Conservation (phyloP, 2,113 vertebrate species). For the Romanogobio albipinnatus region DNA sequence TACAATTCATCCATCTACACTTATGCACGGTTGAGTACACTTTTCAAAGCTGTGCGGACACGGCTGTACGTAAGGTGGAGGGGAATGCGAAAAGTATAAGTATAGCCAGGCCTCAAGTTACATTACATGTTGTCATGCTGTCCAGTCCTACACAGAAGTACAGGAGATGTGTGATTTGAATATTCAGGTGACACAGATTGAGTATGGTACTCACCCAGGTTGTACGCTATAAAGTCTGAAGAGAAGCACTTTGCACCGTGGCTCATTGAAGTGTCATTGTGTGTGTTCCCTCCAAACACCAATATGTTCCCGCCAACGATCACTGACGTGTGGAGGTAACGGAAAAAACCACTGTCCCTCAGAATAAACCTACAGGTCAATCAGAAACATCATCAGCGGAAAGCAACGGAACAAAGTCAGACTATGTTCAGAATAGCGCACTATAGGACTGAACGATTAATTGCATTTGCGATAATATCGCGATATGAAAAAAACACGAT, state of each 20-base stretch:
- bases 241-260: constrained; percentile 97
- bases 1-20: no score
- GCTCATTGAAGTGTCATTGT: constrained; percentile 99
- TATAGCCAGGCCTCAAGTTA: no score
- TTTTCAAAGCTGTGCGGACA: no score
- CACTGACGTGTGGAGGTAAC: constrained; percentile 93
- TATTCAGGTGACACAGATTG: neutral
- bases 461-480: no score
- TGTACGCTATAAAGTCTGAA: constrained; percentile 94
- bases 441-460: no score
- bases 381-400: neutral
- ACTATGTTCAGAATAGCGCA: neutral
- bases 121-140: neutral
- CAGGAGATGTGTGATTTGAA: neutral
- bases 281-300: constrained; percentile 96
- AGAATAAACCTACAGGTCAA: constrained; percentile 84
- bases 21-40: no score
- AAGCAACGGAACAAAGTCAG: neutral
- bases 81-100: no score
- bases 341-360: constrained; percentile 91
- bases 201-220: constrained; percentile 82
- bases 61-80: no score
- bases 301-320: constrained; percentile 90
- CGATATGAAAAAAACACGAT: no score
- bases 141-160: neutral